Evolutionary conservation across 1,140 invertebrate species (phyloP).

Genomic region (Cotesia typhae): DNA sequence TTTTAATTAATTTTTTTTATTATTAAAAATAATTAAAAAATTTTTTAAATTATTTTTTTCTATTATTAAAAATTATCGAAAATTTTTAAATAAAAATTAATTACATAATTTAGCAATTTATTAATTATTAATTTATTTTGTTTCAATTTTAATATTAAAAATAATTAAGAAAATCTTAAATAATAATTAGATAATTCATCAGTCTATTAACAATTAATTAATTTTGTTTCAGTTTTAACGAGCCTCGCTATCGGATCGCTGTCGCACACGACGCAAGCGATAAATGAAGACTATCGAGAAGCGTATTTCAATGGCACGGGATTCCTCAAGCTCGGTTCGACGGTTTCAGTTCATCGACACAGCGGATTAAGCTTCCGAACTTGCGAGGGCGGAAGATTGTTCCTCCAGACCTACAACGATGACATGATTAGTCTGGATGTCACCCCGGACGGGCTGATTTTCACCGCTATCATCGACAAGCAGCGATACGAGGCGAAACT

Average conservation of each 20-base stretch:
- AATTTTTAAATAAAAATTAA: too few relatives aligned
- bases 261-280: slow-evolving; percentile 33
- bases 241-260: slow-evolving; percentile 45
- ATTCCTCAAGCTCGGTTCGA: slow-evolving; percentile 74
- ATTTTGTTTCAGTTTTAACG: slow-evolving; percentile 49
- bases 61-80: too few relatives aligned
- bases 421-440: slow-evolving; percentile 74
- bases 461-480: slow-evolving; percentile 68
- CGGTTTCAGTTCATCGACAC: slow-evolving; percentile 78
- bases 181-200: background rate
- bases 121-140: too few relatives aligned
- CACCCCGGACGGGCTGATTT: slow-evolving; percentile 73
- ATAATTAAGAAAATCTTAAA: background rate
- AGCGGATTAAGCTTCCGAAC: slow-evolving; percentile 83
- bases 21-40: too few relatives aligned
- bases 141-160: too few relatives aligned
- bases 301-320: slow-evolving; percentile 84
- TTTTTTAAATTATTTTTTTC: too few relatives aligned
- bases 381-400: slow-evolving; percentile 78
- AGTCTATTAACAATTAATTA: slow-evolving; percentile 8
- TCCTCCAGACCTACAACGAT: slow-evolving; percentile 74
- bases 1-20: too few relatives aligned
- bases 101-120: too few relatives aligned
- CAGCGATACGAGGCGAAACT: slow-evolving; percentile 71
- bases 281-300: slow-evolving; percentile 67